phyloP scores from a whole-genome alignment of 2,113 vertebrate species.

The Hemibagrus wyckioides region DNA sequence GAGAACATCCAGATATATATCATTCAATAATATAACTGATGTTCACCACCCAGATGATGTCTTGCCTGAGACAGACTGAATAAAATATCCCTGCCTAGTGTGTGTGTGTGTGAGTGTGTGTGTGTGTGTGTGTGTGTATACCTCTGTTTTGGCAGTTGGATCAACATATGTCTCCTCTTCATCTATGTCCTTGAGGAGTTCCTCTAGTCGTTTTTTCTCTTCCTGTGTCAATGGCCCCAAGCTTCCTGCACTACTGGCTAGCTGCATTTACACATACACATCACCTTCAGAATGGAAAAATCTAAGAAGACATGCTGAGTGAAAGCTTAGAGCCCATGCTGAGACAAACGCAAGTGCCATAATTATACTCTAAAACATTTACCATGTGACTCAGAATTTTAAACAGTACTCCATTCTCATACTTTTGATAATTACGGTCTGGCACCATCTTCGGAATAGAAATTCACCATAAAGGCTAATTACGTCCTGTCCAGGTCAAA shows the following conservation, averaged over 20 bases:
- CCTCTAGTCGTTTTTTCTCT: slow-evolving; percentile 80
- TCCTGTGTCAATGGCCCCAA: slow-evolving; percentile 75
- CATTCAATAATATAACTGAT: background rate
- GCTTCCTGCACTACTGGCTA: slow-evolving; percentile 76
- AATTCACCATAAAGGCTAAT: background rate
- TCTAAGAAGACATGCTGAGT: background rate
- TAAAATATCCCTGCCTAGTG: background rate
- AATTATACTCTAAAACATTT: background rate
- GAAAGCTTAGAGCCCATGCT: background rate
- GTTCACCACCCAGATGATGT: background rate
- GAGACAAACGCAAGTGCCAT: background rate
- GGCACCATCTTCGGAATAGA: background rate
- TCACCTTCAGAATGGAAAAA: background rate
- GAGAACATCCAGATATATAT: background rate
- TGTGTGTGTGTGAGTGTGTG: background rate
- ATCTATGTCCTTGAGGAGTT: slow-evolving; percentile 80
- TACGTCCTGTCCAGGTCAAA: background rate
- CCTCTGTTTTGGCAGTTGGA: slow-evolving; percentile 19
- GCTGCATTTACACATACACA: slow-evolving; percentile 70
- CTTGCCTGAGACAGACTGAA: slow-evolving; percentile 12
- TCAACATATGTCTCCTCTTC: slow-evolving; percentile 57
- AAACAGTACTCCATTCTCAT: slow-evolving; percentile 17
- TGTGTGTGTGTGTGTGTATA: slow-evolving; percentile 5
- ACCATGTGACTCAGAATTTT: background rate
- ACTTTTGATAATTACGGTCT: slow-evolving; percentile 21